Evolutionary conservation across 2,797 vertebrate species (phyloP), one percentile per base, ranked within the genome.

Genomic region (Centropyge bicolor): DNA sequence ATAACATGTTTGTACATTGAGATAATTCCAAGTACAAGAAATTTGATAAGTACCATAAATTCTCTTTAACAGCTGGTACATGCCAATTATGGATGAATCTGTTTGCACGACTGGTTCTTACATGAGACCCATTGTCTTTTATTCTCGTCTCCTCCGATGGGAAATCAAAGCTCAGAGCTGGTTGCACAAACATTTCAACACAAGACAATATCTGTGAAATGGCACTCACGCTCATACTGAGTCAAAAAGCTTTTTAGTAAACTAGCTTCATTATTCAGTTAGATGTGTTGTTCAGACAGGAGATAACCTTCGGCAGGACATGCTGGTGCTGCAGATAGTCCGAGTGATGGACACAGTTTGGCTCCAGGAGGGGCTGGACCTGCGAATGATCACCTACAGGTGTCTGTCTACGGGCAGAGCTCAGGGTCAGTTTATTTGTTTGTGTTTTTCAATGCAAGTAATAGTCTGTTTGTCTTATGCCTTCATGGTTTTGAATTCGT

Each of bases 251-350:
- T 60, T 61, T 51, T 61, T 13, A 9, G 3, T 36, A 0, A 54
- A 20, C 43, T 0, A 2, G n/a, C 35, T 63, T 48, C 45, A 40
- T 48, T 0, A 8, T 20, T 67, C 5, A 6, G 19, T 61, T 68
- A 4, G 55, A 16, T 68, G 5, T 57, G 66, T 78, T 61, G 4
- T 40, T 13, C 90, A 99, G 98, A 97, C 96, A 0, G 98, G 98
- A 7, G 97, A 98, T 0, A 96, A 97, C 92, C 95, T 99, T 82
- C 94, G 96, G 27, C 98, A 99, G 94, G 98, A 99, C 95, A 98
- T 98, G 97, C 93, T 99, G 90, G 96, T 97, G 0, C 95, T 99
- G 76, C 98, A 99, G 94, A 97, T 98, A 66, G 97, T 99, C 54
- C 95, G 94, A 27, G 94, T 97, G 87, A 98, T 99, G 97, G 96